phyloP scores from a whole-genome alignment of 2,113 vertebrate species.

The Crotalus viridis region DNA sequence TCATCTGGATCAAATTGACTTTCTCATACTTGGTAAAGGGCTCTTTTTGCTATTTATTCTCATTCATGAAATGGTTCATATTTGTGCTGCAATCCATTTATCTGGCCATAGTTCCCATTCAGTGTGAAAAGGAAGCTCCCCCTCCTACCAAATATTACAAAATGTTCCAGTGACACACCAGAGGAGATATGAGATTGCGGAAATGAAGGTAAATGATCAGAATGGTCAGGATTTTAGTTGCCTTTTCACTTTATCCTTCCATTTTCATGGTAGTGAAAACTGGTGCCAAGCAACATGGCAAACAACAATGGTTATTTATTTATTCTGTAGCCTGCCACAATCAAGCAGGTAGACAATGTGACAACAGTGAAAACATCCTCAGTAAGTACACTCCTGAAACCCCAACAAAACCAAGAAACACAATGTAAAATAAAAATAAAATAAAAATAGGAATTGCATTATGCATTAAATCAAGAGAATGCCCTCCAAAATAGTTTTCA shows the following conservation, averaged over 20 bases:
- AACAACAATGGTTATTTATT: neutral
- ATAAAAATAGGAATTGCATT: neutral
- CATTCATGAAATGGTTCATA: neutral
- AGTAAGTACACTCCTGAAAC: neutral
- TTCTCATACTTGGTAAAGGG: accelerated
- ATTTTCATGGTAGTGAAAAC: neutral
- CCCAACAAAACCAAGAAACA: neutral
- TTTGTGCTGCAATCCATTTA: neutral
- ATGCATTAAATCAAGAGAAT: neutral
- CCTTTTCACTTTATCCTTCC: neutral
- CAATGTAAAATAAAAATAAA: neutral
- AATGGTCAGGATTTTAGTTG: neutral
- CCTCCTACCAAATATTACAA: neutral
- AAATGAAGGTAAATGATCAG: neutral
- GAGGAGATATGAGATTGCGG: neutral
- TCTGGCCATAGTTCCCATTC: neutral
- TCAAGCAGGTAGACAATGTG: neutral
- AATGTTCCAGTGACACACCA: neutral
- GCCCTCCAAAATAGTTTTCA: neutral
- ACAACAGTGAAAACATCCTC: neutral
- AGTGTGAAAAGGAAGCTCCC: neutral
- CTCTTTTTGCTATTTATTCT: neutral
- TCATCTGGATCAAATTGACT: neutral
- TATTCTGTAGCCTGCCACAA: neutral
- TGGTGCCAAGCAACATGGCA: neutral